A percentile compares a stretch with the other conserved stretches of the same genome.
These are phyloP conservation scores for Limnephilus rhombicus DNA, from an alignment of 2,888 invertebrate species.

Conservation along the genomic window DNA sequence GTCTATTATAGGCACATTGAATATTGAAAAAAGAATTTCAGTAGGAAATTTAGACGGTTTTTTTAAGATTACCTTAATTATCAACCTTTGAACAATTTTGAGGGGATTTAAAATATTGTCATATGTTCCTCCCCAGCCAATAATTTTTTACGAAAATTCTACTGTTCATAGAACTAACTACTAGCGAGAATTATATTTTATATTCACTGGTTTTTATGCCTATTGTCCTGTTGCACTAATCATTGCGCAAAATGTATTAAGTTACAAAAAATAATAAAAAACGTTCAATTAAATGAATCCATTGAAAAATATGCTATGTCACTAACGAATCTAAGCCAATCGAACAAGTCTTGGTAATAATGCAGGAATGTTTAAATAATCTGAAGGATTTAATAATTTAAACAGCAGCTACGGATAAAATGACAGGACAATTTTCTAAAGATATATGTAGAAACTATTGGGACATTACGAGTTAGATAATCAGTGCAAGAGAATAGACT, in stretches of 20 bases:
- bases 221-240: background rate
- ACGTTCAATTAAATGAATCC: background rate
- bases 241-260: background rate
- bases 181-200: background rate
- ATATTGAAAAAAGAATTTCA: too few relatives aligned
- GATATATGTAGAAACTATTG: background rate
- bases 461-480: background rate
- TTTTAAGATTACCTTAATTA: too few relatives aligned
- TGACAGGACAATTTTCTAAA: background rate
- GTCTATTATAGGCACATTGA: too few relatives aligned
- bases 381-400: background rate
- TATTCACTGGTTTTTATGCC: background rate
- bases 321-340: background rate
- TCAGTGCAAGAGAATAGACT: background rate
- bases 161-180: too few relatives aligned
- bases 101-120: too few relatives aligned
- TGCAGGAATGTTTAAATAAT: background rate
- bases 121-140: too few relatives aligned
- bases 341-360: background rate
- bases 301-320: background rate
- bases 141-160: too few relatives aligned
- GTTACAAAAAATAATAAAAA: background rate
- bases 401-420: too few relatives aligned
- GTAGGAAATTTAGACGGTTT: too few relatives aligned
- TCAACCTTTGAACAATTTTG: too few relatives aligned